phyloP scores from a whole-genome alignment of 2,113 vertebrate species.

The Galeopterus variegatus region DNA sequence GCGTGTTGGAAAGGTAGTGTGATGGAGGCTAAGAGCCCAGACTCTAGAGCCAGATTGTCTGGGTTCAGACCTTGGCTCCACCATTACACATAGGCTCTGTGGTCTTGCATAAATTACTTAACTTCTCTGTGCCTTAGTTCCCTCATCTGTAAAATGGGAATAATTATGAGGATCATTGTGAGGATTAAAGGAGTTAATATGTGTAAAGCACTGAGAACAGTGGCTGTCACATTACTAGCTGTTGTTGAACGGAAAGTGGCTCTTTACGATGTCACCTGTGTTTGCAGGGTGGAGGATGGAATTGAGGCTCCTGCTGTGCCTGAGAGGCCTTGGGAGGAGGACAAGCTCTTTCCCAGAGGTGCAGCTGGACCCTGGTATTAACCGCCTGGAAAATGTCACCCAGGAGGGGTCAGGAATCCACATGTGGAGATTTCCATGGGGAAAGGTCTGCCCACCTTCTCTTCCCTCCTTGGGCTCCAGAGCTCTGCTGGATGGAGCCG shows the following conservation, averaged over 20 bases:
- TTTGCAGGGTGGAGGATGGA: neutral
- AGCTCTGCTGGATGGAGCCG: neutral
- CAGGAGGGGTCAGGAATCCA: neutral
- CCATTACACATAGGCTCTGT: neutral
- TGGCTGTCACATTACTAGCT: neutral
- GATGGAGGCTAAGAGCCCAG: neutral
- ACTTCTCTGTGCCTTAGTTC: neutral
- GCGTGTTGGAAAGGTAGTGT: accelerated
- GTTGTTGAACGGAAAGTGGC: neutral
- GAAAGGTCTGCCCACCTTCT: neutral
- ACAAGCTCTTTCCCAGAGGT: neutral
- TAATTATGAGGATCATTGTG: neutral
- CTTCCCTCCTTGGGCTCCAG: neutral
- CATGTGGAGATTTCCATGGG: no score
- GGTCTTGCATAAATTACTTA: neutral
- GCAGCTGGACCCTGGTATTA: neutral
- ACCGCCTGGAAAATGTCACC: neutral
- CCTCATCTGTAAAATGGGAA: neutral
- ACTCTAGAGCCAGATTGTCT: no score
- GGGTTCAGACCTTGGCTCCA: neutral
- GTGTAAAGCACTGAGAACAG: neutral
- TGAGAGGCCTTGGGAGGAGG: neutral
- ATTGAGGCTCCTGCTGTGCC: neutral
- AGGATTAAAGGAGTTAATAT: accelerated
- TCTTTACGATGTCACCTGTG: neutral